Conservation (phyloP, 2,797 vertebrate species). For the Coluber constrictor region DNA sequence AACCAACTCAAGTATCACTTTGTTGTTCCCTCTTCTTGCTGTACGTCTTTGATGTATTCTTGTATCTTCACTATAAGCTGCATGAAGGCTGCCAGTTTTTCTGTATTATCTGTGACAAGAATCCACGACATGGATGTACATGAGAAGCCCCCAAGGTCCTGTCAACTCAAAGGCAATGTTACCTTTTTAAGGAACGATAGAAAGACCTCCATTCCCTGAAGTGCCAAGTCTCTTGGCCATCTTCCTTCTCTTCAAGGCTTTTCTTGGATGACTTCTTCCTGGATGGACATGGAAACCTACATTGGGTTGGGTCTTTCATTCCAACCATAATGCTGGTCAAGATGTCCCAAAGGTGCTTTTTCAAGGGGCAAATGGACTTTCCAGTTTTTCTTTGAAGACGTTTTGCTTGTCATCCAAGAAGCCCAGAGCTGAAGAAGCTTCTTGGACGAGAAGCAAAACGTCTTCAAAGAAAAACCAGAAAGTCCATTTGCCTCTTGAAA, state of each 20-base stretch:
- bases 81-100: not conserved
- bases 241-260: not conserved
- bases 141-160: not conserved
- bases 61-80: too few relatives aligned
- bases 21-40: not conserved
- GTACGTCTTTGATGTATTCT: not conserved
- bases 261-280: not conserved
- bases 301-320: not conserved
- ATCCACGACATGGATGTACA: not conserved
- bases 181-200: not conserved
- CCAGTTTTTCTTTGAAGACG: too few relatives aligned
- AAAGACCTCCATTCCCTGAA: not conserved
- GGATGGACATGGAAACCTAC: not conserved
- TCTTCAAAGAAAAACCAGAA: too few relatives aligned
- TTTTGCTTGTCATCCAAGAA: too few relatives aligned
- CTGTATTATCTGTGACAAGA: not conserved
- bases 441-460: too few relatives aligned
- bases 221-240: not conserved
- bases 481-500: too few relatives aligned
- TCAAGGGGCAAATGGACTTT: too few relatives aligned
- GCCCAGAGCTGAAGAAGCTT: too few relatives aligned
- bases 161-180: not conserved
- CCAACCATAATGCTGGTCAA: not conserved
- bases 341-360: not conserved
- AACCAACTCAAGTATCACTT: not conserved